A percentile compares a stretch with the other conserved stretches of the same genome.
Evolutionary conservation across 2,888 invertebrate genomes (phyloP).

Genomic region (Drosophila sordidapex): DNA sequence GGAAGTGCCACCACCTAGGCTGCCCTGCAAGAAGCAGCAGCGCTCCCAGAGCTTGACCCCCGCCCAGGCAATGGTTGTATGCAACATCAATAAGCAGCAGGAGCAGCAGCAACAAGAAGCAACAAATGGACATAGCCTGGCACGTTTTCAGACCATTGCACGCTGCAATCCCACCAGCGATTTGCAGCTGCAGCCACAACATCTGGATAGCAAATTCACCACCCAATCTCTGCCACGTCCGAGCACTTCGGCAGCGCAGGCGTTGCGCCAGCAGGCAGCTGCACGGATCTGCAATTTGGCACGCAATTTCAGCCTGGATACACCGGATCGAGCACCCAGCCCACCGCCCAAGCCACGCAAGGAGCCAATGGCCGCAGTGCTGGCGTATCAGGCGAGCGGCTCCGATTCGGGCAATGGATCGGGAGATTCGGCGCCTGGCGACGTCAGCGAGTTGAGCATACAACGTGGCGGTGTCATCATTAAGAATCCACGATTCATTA

Average conservation of each 20-base stretch:
- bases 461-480: slow-evolving; percentile 87
- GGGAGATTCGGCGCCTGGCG: slow-evolving; percentile 90
- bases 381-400: slow-evolving; percentile 92
- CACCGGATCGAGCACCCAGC: slow-evolving; percentile 86
- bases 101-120: slow-evolving; percentile 64
- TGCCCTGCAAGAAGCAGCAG: slow-evolving; percentile 88
- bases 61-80: slow-evolving; percentile 84
- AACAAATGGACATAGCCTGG: slow-evolving; percentile 67
- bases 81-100: slow-evolving; percentile 70
- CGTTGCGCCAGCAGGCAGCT: slow-evolving; percentile 86
- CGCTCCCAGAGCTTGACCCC: slow-evolving; percentile 93
- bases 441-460: slow-evolving; percentile 77
- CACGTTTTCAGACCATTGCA: slow-evolving; percentile 82
- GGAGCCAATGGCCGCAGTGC: slow-evolving; percentile 86
- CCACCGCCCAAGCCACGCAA: slow-evolving; percentile 88
- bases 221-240: slow-evolving; percentile 87
- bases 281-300: slow-evolving; percentile 82
- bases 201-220: slow-evolving; percentile 85
- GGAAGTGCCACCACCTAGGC: slow-evolving; percentile 86
- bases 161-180: slow-evolving; percentile 80
- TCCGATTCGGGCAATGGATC: slow-evolving; percentile 96
- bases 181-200: slow-evolving; percentile 76
- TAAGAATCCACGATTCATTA: slow-evolving; percentile 89
- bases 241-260: slow-evolving; percentile 83
- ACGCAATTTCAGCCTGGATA: slow-evolving; percentile 84